Evolutionary conservation across 1,140 invertebrate genomes (phyloP).

Genomic region (Drosophila kanapiae): DNA sequence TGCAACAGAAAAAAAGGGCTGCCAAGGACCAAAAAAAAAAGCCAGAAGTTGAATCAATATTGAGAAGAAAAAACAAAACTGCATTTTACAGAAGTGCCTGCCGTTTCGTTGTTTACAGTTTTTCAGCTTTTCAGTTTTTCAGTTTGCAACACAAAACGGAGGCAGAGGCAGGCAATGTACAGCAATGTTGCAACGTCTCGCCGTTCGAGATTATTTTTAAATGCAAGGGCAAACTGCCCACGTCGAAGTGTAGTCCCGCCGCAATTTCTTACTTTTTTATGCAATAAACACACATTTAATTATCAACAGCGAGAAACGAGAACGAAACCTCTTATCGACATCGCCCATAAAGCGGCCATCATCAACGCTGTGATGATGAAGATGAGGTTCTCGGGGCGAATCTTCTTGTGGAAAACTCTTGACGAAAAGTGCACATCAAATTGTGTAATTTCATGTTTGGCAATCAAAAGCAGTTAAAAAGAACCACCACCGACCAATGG

Average conservation of each 20-base stretch:
- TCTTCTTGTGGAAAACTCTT: conserved; percentile 30
- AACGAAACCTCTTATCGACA: conserved; percentile 36
- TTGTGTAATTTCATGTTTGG: conserved; percentile 48
- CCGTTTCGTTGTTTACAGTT: conserved; percentile 43
- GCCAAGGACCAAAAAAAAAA: conserved; percentile 30
- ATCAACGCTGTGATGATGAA: conserved; percentile 4
- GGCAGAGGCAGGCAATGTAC: conserved; percentile 22
- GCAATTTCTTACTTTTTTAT: conserved; percentile 24
- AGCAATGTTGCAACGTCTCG: conserved; percentile 55
- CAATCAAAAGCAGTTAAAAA: conserved; percentile 43
- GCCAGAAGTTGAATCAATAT: conserved; percentile 69
- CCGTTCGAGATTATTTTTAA: conserved; percentile 75
- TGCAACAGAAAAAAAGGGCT: conserved; percentile 14
- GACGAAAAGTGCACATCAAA: conserved; percentile 23
- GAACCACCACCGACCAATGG: conserved; percentile 6
- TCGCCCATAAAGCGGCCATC: conserved; percentile 34
- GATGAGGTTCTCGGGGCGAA: conserved; percentile 13
- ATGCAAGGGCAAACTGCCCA: conserved; percentile 76
- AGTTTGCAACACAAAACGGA: conserved; percentile 27
- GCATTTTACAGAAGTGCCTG: conserved; percentile 46
- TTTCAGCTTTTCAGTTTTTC: conserved; percentile 7
- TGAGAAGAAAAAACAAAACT: conserved; percentile 42
- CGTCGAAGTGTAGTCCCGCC: conserved; percentile 28
- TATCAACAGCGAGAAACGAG: conserved; percentile 39
- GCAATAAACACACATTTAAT: conserved; percentile 74